phyloP scores from a whole-genome alignment of 2,113 vertebrate genomes.

The Dasyurus viverrinus region DNA sequence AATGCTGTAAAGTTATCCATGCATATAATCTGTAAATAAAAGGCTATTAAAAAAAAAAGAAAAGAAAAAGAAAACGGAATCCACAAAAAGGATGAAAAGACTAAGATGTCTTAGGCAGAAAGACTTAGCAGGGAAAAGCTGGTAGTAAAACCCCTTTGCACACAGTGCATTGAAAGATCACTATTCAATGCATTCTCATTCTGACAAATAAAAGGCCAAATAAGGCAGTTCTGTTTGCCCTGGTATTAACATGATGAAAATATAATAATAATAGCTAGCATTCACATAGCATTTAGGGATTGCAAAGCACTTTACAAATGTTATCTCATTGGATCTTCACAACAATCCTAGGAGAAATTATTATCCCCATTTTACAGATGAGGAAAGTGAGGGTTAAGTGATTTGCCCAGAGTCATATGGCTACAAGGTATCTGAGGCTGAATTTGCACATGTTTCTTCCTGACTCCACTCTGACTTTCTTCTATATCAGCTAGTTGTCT shows the following conservation, averaged over 20 bases:
- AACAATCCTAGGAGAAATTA: neutral
- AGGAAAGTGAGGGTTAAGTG: neutral
- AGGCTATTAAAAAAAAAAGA: too few species aligned
- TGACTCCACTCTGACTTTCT: neutral
- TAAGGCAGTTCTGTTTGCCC: too few species aligned
- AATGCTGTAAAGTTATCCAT: too few species aligned
- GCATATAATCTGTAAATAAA: too few species aligned
- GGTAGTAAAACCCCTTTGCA: constrained; percentile 30
- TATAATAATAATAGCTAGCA: neutral
- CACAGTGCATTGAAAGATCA: constrained; percentile 18
- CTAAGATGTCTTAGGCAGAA: constrained; percentile 47
- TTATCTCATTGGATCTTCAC: neutral
- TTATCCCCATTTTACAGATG: neutral
- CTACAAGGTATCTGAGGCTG: neutral
- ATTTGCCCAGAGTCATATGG: neutral
- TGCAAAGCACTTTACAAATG: neutral
- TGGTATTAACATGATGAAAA: neutral
- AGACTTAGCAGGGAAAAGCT: neutral
- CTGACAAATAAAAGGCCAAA: too few species aligned
- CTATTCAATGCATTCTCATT: neutral
- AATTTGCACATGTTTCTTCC: neutral
- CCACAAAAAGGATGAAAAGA: constrained; percentile 17
- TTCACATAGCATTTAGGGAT: neutral
- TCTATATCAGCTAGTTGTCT: neutral
- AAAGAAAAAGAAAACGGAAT: constrained; percentile 49